Evolutionary conservation across 1,140 invertebrate species (phyloP), one percentile per base, ranked within the genome.

Genomic region (Heliconius hermathena): DNA sequence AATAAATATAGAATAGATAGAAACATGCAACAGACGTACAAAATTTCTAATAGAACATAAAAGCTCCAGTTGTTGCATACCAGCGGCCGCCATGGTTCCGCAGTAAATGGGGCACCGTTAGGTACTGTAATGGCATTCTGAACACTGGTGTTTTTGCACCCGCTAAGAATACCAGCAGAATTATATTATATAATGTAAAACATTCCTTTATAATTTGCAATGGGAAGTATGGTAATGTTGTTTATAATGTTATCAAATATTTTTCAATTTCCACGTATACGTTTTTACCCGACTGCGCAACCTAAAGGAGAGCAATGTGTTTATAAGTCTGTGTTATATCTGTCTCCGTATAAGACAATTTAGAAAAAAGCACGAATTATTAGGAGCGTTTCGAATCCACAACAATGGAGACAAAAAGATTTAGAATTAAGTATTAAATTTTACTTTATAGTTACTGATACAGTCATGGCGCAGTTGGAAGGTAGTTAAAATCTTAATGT

Each of bases 101-200:
- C 41, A 73, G 79, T 77, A 81, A 77, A 77, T 81, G 70, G 79
- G 72, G 57, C 79, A 81, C 79, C 79, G 79, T 81, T 81, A 81
- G 73, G 60, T 52, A 70, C 71, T 49, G 73, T 33, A 52, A 52
- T 74, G 73, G 57, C 75, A 81, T 81, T 81, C 79, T 66, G 60
- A 66, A 66, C 60, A 41, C 26, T 20, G 38, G 18, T 26, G 49
- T 73, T 46, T 73, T 73, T 73, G 49, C 72, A 73, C 41, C 72
- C 26, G 60, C 22, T 66, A 29, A 66, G 26, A 29, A 66, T 66
- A 66, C 60, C 22, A 66, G 60, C 16, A 4, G 60, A 66, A 66
- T 66, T 66, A 66, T 29, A 66, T 66, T 66, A 66, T n/a, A 9
- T 66, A 18, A 66, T 3, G 49, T 52, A 52, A 20, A 52, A 20